A percentile compares a stretch with the other conserved stretches of the same genome.
These are phyloP conservation scores for Struthio camelus DNA, from an alignment of 2,113 vertebrate species.

Conservation along the genomic window DNA sequence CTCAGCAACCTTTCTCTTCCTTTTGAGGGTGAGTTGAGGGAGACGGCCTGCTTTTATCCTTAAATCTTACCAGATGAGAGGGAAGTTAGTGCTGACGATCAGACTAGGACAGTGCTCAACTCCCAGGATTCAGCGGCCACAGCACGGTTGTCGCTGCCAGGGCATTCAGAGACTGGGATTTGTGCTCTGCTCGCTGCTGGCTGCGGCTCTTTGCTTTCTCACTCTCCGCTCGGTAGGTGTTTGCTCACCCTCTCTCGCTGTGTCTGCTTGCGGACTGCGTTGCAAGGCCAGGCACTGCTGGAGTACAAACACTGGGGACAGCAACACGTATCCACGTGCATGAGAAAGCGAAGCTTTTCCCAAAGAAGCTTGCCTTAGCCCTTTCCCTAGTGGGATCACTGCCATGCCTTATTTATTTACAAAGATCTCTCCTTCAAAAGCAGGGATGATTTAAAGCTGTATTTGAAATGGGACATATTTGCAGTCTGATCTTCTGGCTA, in stretches of 20 bases:
- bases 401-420: not conserved
- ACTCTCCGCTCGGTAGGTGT: not conserved
- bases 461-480: not conserved
- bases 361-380: not conserved
- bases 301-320: not conserved
- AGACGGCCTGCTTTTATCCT: conserved; percentile 14
- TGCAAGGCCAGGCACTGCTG: not conserved
- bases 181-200: not conserved
- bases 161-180: not conserved
- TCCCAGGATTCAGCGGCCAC: not conserved
- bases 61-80: not conserved
- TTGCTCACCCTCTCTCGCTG: not conserved
- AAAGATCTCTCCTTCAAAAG: not conserved
- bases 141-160: not conserved
- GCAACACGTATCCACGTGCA: rapidly evolving
- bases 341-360: conserved; percentile 25
- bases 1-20: not conserved
- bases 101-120: not conserved
- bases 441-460: not conserved
- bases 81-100: not conserved
- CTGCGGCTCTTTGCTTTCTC: not conserved
- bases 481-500: not conserved
- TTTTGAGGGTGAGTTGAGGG: not conserved
- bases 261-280: not conserved
- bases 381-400: conserved; percentile 23